These are phyloP conservation scores for Isotomurus palustris DNA, from an alignment of 2,888 invertebrate genomes.

Conservation along the genomic window DNA sequence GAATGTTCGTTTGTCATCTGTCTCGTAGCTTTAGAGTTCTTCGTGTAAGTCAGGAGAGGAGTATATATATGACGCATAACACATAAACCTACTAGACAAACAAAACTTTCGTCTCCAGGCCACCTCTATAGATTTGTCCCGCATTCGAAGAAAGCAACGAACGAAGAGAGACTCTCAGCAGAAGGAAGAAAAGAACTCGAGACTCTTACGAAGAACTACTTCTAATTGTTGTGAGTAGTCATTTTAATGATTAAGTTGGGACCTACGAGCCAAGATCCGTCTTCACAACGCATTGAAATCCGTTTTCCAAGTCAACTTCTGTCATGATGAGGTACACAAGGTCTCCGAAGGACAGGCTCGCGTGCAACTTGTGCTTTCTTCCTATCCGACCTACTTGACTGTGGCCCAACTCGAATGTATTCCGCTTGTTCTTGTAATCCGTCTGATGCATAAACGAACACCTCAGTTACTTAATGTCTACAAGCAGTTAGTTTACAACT, in stretches of 20 bases:
- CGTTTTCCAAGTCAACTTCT: constrained; percentile 41
- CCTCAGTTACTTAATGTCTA: not conserved
- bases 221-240: no score
- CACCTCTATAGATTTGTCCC: no score
- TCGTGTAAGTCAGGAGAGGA: no score
- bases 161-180: no score
- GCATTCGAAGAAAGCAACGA: no score
- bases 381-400: constrained; percentile 18
- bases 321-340: constrained; percentile 38
- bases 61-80: no score
- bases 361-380: constrained; percentile 34
- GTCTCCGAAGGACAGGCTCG: constrained; percentile 27
- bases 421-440: constrained; percentile 33
- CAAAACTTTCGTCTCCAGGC: no score
- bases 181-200: no score
- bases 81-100: no score
- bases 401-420: constrained; percentile 39
- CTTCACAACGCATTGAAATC: constrained; percentile 35
- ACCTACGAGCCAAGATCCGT: constrained; percentile 45
- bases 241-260: constrained; percentile 2
- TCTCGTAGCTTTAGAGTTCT: no score
- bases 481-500: not conserved
- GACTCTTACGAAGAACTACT: no score
- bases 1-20: no score
- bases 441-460: constrained; percentile 17